These are phyloP conservation scores for Ceyx cyanopectus DNA, from an alignment of 2,113 vertebrate species.

Conservation along the genomic window DNA sequence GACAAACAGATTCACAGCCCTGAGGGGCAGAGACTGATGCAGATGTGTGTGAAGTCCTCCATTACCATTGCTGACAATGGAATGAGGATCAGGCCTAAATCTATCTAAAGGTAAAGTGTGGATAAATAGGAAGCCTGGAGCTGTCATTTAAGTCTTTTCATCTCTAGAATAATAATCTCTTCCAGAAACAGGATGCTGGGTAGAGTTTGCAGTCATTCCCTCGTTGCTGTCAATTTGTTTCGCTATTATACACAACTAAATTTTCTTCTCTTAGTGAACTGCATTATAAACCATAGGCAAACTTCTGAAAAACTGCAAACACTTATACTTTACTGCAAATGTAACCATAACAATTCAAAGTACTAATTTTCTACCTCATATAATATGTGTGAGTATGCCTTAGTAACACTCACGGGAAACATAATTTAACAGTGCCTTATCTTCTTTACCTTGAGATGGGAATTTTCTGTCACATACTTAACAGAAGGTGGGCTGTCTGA, in stretches of 20 bases:
- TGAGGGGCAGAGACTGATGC: neutral
- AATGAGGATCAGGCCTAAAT: neutral
- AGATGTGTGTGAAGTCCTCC: fast-evolving
- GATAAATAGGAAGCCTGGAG: neutral
- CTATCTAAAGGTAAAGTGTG: neutral
- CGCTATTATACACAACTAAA: constrained; percentile 30
- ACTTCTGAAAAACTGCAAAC: constrained; percentile 71
- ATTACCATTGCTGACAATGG: fast-evolving
- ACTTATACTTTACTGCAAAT: constrained; percentile 68
- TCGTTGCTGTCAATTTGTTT: constrained; percentile 1
- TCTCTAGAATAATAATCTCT: neutral
- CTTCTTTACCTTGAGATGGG: constrained; percentile 62
- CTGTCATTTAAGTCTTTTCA: neutral
- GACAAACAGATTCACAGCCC: neutral
- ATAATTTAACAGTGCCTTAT: constrained; percentile 68
- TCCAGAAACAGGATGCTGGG: neutral
- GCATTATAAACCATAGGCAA: constrained; percentile 38
- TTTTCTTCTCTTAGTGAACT: constrained; percentile 69
- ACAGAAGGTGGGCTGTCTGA: constrained; percentile 51
- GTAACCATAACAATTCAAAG: constrained; percentile 68
- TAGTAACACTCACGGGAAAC: constrained; percentile 68
- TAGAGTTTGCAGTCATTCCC: neutral
- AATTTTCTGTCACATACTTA: constrained; percentile 68
- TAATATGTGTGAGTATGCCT: constrained; percentile 62
- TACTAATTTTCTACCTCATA: constrained; percentile 73